A percentile compares a stretch with the other conserved stretches of the same genome.
These are phyloP conservation scores for Saturnia japonica DNA, from an alignment of 2,888 invertebrate genomes.

Conservation along the genomic window DNA sequence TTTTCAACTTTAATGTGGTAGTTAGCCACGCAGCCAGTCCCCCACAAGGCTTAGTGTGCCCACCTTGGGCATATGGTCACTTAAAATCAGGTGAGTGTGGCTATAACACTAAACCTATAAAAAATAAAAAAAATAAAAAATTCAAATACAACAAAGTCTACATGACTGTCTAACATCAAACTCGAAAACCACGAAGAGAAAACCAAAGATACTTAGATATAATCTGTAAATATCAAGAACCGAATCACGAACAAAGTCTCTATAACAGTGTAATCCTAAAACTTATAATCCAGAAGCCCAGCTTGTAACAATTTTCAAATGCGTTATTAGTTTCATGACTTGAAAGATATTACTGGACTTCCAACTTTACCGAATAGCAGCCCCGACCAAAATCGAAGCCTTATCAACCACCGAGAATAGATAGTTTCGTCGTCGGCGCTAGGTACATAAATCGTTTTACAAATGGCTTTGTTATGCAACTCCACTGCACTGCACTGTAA, in stretches of 20 bases:
- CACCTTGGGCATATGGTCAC: too few species aligned
- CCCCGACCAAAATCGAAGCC: not conserved
- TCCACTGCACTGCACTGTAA: not conserved
- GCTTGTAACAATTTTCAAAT: not conserved
- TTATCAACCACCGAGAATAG: constrained; percentile 6
- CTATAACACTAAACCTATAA: too few species aligned
- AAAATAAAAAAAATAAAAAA: too few species aligned
- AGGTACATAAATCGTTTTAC: constrained; percentile 48
- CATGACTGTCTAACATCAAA: not conserved
- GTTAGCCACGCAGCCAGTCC: too few species aligned
- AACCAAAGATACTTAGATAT: not conserved
- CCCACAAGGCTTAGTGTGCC: too few species aligned
- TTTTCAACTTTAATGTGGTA: too few species aligned
- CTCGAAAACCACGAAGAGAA: not conserved
- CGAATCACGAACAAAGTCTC: not conserved
- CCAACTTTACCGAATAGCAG: constrained; percentile 5
- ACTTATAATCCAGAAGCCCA: not conserved
- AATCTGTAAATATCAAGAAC: not conserved
- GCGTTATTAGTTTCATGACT: constrained; percentile 11
- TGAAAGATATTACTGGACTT: constrained; percentile 2
- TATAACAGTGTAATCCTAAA: not conserved
- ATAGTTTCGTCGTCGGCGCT: constrained; percentile 16
- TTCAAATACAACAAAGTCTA: too few species aligned
- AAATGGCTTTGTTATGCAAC: constrained; percentile 35
- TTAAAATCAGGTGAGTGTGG: too few species aligned